phyloP scores from a whole-genome alignment of 2,797 vertebrate species.

The Cygnus olor region DNA sequence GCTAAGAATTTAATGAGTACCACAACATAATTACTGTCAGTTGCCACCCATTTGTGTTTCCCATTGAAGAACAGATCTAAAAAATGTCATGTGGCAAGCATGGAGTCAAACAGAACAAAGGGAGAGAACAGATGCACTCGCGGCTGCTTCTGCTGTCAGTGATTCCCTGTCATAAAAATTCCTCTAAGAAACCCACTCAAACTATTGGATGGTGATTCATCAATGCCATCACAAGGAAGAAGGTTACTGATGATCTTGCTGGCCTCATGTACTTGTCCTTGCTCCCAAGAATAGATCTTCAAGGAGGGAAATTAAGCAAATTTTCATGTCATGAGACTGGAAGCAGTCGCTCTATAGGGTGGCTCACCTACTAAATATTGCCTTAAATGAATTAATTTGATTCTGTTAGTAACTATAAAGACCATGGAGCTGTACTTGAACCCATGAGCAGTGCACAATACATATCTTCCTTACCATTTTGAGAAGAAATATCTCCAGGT shows the following conservation, averaged over 20 bases:
- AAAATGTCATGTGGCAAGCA: background rate
- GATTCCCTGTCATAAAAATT: background rate
- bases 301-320: background rate
- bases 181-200: background rate
- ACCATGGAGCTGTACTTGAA: background rate
- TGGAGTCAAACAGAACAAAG: slow-evolving; percentile 2
- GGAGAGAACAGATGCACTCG: accelerated
- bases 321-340: background rate
- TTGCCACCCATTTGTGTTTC: background rate
- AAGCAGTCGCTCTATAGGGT: background rate
- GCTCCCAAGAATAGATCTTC: background rate
- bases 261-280: background rate
- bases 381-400: background rate
- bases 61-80: background rate
- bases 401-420: background rate
- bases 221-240: background rate
- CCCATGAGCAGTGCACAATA: background rate
- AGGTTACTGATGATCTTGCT: background rate
- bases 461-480: background rate
- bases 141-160: background rate
- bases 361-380: background rate
- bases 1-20: background rate
- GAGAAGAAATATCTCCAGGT: background rate
- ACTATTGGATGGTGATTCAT: background rate
- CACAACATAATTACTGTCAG: slow-evolving; percentile 42